phyloP scores from a whole-genome alignment of 92 coral and sea anemone species.

The Porites cylindrica region DNA sequence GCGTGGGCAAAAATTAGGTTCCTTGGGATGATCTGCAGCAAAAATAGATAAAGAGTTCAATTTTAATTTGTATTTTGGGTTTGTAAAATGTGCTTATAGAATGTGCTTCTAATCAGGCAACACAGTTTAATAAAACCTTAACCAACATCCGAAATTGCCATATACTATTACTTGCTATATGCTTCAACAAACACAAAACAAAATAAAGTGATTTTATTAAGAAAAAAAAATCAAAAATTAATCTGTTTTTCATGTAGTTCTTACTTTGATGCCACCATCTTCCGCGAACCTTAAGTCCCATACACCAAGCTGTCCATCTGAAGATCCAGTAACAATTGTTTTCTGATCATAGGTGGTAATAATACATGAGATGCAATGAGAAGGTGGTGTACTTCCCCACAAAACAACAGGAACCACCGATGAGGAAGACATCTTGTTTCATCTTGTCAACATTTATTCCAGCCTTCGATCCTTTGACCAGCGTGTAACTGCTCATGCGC shows the following conservation, averaged over 20 bases:
- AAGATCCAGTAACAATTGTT: slow-evolving; percentile 93
- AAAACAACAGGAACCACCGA: slow-evolving; percentile 94
- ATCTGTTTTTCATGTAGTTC: background rate
- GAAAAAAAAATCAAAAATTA: no score
- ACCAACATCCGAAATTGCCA: no score
- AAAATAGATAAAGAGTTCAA: no score
- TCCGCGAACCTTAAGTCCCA: slow-evolving; percentile 93
- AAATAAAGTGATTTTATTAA: no score
- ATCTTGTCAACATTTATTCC: slow-evolving; percentile 30
- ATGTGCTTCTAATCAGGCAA: no score
- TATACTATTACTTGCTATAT: no score
- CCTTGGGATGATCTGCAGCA: slow-evolving; percentile 85
- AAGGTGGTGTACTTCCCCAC: slow-evolving; percentile 97
- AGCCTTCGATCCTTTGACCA: slow-evolving; percentile 27
- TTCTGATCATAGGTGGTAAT: slow-evolving; percentile 96
- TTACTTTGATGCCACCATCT: slow-evolving; percentile 80
- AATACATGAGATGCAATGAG: slow-evolving; percentile 92
- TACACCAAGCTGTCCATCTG: slow-evolving; percentile 93
- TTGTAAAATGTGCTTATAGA: background rate
- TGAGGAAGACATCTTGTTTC: slow-evolving; percentile 85
- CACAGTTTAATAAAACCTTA: no score
- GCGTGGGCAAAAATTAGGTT: slow-evolving; percentile 95
- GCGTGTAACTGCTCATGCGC: slow-evolving; percentile 1
- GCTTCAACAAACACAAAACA: no score
- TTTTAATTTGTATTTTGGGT: background rate